Base-by-base conservation (phyloP, 1,140 invertebrate genomes). In the Drosophila biarmipes region DNA sequence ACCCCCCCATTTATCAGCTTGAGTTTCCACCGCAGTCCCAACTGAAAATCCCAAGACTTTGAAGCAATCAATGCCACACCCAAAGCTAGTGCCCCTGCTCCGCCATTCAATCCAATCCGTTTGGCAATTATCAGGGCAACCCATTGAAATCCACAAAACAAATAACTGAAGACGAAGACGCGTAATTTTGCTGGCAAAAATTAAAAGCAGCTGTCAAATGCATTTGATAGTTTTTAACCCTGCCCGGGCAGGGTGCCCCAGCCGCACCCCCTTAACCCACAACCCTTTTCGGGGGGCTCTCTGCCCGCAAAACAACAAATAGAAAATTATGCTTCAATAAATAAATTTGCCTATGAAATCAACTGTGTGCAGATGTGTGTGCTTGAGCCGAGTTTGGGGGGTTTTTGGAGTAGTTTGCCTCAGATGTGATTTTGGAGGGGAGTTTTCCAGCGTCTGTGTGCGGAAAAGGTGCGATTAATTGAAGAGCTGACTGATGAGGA, bases 401-500 rank as follows among this genome's bases (percentile, higher is more conserved):
- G 68, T 73, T 87, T 86, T 57, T 56, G 57, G 66, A 73, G 58
- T 73, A 66, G 73, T 86, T 86, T 62, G 59, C 45, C 57, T 10
- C 34, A 55, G 82, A 67, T 89, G 73, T 82, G 73, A 86, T 85
- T 87, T 69, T 21, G 40, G 15, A 2, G 35, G 38, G 38, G 24
- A 19, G 37, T 37, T 15, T 46, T 21, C 37, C 24, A 12, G 49
- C 53, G 42, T 64, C 55, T 59, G 43, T 67, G 29, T 57, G 59
- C 59, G 62, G 75, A 90, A 90, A 90, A 86, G 86, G 86, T 90
- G 87, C 86, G 86, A 90, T 90, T 90, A 90, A 90, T 90, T 90
- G 86, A 80, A 82, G 78, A 75, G 81, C 48, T 45, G 46, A 10
- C 61, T 27, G 38, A 21, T 48, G 48, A 53, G 17, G 4, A 38